Evolutionary conservation across 1,140 invertebrate genomes (phyloP).

Genomic region (Phymorhynchus buccinoides): DNA sequence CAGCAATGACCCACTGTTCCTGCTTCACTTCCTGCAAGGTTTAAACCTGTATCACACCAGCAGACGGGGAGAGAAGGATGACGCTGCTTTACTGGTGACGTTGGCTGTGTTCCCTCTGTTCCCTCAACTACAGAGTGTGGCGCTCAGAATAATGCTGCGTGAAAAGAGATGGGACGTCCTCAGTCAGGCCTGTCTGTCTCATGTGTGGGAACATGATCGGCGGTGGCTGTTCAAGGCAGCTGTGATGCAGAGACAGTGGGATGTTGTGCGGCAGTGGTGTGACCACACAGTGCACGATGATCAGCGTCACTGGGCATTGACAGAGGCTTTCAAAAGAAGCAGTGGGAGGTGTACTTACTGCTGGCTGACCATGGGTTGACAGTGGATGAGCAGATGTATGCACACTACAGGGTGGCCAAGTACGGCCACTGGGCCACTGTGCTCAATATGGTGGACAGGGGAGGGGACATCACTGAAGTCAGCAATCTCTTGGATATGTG

Average conservation of each 20-base stretch:
- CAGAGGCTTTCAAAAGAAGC: background rate
- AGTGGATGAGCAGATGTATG: background rate
- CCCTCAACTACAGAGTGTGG: background rate
- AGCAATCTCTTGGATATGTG: background rate
- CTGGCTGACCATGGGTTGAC: slow-evolving; percentile 20
- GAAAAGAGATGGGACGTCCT: slow-evolving; percentile 23
- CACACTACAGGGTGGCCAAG: slow-evolving; percentile 2
- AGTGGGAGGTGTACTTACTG: background rate
- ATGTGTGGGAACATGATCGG: background rate
- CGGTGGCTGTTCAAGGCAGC: background rate
- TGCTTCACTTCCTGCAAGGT: too few species aligned
- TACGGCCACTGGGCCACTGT: slow-evolving; percentile 8
- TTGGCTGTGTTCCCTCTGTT: background rate
- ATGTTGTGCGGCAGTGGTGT: background rate
- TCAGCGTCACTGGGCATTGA: background rate
- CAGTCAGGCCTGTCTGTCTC: slow-evolving; percentile 3
- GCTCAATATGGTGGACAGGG: background rate
- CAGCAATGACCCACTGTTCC: background rate
- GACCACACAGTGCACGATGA: slow-evolving; percentile 24
- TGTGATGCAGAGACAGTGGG: slow-evolving; percentile 5
- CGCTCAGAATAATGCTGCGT: background rate
- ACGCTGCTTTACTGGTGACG: background rate
- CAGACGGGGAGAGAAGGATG: background rate
- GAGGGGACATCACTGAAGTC: background rate
- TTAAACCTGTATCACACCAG: background rate